phyloP scores from a whole-genome alignment of 2,888 invertebrate species.

The Congeria kusceri region DNA sequence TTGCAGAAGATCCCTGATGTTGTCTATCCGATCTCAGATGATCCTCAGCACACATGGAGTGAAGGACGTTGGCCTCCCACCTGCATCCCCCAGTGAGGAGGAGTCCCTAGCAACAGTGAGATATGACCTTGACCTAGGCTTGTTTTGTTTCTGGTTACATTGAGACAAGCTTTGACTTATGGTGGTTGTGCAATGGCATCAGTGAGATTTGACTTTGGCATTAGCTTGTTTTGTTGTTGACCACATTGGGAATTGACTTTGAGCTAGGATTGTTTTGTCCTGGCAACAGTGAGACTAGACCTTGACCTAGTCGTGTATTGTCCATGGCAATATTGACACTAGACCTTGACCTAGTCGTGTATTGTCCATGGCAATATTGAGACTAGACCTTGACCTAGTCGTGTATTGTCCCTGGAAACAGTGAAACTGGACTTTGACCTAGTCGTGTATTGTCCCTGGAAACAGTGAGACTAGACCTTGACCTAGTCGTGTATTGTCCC shows the following conservation, averaged over 20 bases:
- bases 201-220: no score
- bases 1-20: slow-evolving; percentile 74
- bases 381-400: no score
- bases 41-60: slow-evolving; percentile 73
- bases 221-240: no score
- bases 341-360: not conserved
- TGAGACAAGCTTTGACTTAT: no score
- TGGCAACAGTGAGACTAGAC: not conserved
- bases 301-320: no score
- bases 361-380: not conserved
- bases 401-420: not conserved
- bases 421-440: not conserved
- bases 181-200: no score
- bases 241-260: not conserved
- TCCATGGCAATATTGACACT: no score
- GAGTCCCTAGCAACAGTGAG: slow-evolving; percentile 70
- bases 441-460: not conserved
- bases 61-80: slow-evolving; percentile 77
- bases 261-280: not conserved
- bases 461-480: no score
- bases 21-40: slow-evolving; percentile 78
- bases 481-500: no score
- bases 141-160: not conserved
- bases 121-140: not conserved
- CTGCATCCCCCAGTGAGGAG: slow-evolving; percentile 81